phyloP scores from a whole-genome alignment of 2,888 invertebrate genomes.

The Cataglyphis albicans region DNA sequence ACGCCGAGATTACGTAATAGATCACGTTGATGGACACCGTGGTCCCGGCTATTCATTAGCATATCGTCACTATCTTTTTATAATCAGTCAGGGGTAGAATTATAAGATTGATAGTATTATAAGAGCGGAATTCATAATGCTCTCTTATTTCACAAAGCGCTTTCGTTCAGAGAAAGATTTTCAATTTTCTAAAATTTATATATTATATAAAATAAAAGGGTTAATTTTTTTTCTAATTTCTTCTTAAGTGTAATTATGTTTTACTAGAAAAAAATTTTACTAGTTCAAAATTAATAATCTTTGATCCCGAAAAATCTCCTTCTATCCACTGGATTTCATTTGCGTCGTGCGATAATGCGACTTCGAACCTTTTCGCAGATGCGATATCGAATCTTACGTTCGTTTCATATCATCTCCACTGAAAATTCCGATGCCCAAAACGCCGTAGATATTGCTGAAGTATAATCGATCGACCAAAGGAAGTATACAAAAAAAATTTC shows the following conservation, averaged over 20 bases:
- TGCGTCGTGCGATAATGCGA: not conserved
- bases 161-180: not conserved
- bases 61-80: not conserved
- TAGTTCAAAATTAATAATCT: not conserved
- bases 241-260: not conserved
- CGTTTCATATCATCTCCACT: not conserved
- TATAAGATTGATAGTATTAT: not conserved
- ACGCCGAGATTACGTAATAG: slow-evolving; percentile 4
- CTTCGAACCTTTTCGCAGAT: not conserved
- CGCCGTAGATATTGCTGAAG: not conserved
- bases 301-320: not conserved
- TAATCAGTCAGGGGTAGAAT: not conserved
- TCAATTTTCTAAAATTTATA: not conserved
- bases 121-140: not conserved
- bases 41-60: slow-evolving; percentile 5
- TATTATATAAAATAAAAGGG: not conserved
- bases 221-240: not conserved
- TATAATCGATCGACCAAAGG: slow-evolving; percentile 17
- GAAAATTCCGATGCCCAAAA: slow-evolving; percentile 4
- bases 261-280: not conserved
- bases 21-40: slow-evolving; percentile 2
- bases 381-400: slow-evolving; percentile 9
- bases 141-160: not conserved
- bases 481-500: not conserved
- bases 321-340: not conserved